Percentiles rank a stretch among this genome's conserved stretches.
Evolutionary conservation across 2,797 vertebrate genomes (phyloP).

Genomic region (Gambelia wislizenii): DNA sequence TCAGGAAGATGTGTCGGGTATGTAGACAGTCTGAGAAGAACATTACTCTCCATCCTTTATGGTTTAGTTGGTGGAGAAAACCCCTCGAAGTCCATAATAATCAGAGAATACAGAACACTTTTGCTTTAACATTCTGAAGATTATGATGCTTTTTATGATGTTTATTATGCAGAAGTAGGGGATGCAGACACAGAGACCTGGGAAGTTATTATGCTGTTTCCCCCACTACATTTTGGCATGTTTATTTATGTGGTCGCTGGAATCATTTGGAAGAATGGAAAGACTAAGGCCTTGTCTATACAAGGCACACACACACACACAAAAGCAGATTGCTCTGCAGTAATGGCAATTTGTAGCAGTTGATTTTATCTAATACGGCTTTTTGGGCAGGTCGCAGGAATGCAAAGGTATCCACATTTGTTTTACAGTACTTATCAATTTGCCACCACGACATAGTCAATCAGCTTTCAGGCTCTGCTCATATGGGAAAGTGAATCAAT

Average conservation of each 20-base stretch:
- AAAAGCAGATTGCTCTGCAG: too few species aligned
- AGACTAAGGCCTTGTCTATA: too few species aligned
- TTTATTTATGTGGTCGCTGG: not conserved
- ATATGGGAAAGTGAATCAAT: too few species aligned
- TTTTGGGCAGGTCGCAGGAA: too few species aligned
- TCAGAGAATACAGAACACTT: not conserved
- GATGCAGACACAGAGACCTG: not conserved
- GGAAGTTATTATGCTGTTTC: not conserved
- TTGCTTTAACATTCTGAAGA: not conserved
- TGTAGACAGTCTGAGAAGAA: slow-evolving; percentile 55
- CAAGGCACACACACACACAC: too few species aligned
- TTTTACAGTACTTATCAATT: too few species aligned
- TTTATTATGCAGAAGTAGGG: not conserved
- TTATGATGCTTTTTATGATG: too few species aligned
- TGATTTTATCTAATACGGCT: too few species aligned
- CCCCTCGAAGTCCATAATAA: slow-evolving; percentile 46
- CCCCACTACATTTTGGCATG: not conserved
- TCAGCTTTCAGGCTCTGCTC: too few species aligned
- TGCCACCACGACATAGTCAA: too few species aligned
- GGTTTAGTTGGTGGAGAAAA: slow-evolving; percentile 32
- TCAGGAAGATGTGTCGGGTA: slow-evolving; percentile 53
- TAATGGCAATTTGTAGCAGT: too few species aligned
- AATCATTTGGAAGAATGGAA: not conserved
- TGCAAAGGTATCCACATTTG: too few species aligned
- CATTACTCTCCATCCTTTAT: slow-evolving; percentile 42